Evolutionary conservation across 2,113 vertebrate genomes (phyloP).

Genomic region (Sinocyclocheilus anshuiensis): DNA sequence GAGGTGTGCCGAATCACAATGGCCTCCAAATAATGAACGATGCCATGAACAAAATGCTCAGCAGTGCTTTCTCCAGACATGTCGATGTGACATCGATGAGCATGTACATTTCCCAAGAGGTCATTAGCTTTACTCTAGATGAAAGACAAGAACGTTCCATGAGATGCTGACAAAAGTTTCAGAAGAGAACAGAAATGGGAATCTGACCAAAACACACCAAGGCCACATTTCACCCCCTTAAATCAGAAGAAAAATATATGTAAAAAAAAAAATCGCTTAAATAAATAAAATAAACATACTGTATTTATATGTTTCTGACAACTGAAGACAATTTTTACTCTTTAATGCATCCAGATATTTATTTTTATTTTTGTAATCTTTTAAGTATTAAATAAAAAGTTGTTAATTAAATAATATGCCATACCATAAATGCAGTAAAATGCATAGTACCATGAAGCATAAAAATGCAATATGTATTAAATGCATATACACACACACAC

Average conservation of each 20-base stretch:
- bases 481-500: too few relatives aligned
- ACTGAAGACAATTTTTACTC: too few relatives aligned
- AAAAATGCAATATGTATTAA: too few relatives aligned
- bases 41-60: slow-evolving; percentile 5
- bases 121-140: slow-evolving; percentile 27
- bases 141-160: background rate
- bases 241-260: background rate
- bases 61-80: background rate
- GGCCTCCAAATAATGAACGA: slow-evolving; percentile 26
- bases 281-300: background rate
- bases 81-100: background rate
- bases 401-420: too few relatives aligned
- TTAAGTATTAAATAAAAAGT: too few relatives aligned
- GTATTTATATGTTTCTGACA: too few relatives aligned
- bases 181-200: background rate
- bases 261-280: background rate
- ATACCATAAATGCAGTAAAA: too few relatives aligned
- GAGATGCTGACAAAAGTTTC: background rate
- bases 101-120: background rate
- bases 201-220: background rate
- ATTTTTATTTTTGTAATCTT: too few relatives aligned
- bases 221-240: background rate
- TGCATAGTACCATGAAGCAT: too few relatives aligned
- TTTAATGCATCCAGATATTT: too few relatives aligned
- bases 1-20: slow-evolving; percentile 2